These are phyloP conservation scores for Nebria salina DNA, from an alignment of 2,888 invertebrate genomes.

Conservation along the genomic window DNA sequence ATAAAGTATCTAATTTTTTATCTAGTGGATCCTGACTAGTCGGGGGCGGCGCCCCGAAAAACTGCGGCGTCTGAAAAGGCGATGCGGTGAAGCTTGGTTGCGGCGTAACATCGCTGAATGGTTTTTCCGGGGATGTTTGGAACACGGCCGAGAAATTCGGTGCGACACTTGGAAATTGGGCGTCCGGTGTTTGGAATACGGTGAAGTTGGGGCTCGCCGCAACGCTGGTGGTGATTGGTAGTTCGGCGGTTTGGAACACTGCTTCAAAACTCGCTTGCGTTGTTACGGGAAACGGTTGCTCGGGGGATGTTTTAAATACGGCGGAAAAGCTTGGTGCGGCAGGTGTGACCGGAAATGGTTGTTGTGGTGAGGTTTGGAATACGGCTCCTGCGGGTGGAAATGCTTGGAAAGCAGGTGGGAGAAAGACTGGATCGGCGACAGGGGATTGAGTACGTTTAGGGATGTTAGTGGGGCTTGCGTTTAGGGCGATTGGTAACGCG, in stretches of 20 bases:
- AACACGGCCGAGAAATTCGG: conserved; percentile 2
- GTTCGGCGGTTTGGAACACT: background rate
- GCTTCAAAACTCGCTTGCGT: conserved; percentile 12
- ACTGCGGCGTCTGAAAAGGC: conserved; percentile 49
- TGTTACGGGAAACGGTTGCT: conserved; percentile 41
- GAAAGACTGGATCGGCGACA: conserved; percentile 49
- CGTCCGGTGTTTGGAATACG: conserved; percentile 44
- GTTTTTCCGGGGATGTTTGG: background rate
- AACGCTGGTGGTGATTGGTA: background rate
- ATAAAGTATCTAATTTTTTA: conserved; percentile 69
- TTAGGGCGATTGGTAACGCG: conserved; percentile 65
- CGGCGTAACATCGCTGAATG: background rate
- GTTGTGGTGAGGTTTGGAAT: conserved; percentile 57
- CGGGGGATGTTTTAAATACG: background rate
- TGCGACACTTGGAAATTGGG: background rate
- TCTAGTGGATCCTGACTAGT: conserved; percentile 50
- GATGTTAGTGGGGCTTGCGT: conserved; percentile 65
- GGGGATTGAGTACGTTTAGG: conserved; percentile 60
- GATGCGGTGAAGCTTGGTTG: conserved; percentile 23
- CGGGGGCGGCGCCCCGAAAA: conserved; percentile 47
- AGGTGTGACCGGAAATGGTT: conserved; percentile 50
- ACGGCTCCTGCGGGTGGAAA: conserved; percentile 57
- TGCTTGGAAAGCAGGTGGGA: conserved; percentile 50
- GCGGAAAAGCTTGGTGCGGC: conserved; percentile 14
- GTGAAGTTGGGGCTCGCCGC: conserved; percentile 5